A percentile compares a stretch with the other conserved stretches of the same genome.
phyloP scores from a whole-genome alignment of 2,797 vertebrate genomes.

The Cetoscarus ocellatus region DNA sequence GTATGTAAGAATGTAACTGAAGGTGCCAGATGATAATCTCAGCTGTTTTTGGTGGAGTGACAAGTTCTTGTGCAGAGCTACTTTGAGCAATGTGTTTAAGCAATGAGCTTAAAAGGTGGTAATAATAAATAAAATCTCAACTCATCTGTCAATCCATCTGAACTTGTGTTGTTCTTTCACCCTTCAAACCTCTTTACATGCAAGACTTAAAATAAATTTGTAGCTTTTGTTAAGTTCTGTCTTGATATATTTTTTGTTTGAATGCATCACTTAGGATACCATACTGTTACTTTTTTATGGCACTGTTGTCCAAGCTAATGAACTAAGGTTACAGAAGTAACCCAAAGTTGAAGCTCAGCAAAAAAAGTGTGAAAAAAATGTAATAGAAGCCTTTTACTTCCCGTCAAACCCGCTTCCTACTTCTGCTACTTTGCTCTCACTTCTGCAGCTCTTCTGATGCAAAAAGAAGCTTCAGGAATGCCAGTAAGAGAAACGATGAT shows the following conservation, averaged over 20 bases:
- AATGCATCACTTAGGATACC: slow-evolving; percentile 6
- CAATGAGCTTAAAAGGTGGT: too few species aligned
- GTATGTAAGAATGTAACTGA: not conserved
- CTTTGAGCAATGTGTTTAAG: not conserved
- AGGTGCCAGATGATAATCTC: not conserved
- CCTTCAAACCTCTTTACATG: too few species aligned
- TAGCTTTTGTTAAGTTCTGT: not conserved
- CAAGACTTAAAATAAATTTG: too few species aligned
- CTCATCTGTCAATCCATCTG: not conserved
- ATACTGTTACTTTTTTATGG: not conserved
- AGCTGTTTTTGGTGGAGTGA: fast-evolving
- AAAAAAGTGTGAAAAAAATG: not conserved
- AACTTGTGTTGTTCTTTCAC: too few species aligned
- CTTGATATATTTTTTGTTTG: not conserved
- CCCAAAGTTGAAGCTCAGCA: slow-evolving; percentile 2
- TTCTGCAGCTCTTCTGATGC: slow-evolving; percentile 44
- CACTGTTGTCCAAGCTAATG: not conserved
- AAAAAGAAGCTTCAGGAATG: slow-evolving; percentile 5
- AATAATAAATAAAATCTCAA: slow-evolving; percentile 5
- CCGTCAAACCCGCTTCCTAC: slow-evolving; percentile 25
- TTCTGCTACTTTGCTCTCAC: slow-evolving; percentile 51
- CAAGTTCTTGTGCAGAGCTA: slow-evolving; percentile 5
- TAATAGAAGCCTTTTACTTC: not conserved
- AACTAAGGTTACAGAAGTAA: not conserved
- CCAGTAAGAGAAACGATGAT: slow-evolving; percentile 14